A percentile compares a stretch with the other conserved stretches of the same genome.
These are phyloP conservation scores for Elephas maximus DNA, from an alignment of 2,113 vertebrate genomes.

Conservation along the genomic window DNA sequence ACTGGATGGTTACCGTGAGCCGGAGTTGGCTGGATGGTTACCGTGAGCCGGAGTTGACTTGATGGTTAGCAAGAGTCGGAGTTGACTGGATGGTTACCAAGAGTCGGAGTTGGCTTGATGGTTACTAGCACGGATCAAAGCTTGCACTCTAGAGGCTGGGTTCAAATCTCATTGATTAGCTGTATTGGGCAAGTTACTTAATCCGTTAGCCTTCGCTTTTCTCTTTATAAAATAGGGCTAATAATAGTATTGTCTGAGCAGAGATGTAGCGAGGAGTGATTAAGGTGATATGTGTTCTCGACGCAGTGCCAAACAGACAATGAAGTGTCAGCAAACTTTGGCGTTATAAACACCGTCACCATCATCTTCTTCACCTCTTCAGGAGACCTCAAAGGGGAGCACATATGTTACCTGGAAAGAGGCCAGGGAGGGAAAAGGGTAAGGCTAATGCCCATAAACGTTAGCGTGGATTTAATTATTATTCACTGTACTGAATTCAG, in stretches of 20 bases:
- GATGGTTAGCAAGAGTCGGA: too few relatives aligned
- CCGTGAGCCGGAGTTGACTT: too few relatives aligned
- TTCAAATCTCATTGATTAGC: neutral
- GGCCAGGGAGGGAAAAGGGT: neutral
- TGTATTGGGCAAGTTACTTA: neutral
- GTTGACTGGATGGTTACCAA: too few relatives aligned
- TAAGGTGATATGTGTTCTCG: neutral
- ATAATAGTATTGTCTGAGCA: neutral
- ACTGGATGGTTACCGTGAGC: too few relatives aligned
- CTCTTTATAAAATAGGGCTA: neutral
- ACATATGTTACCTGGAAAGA: neutral
- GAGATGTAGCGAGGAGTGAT: neutral
- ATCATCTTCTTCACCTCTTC: neutral
- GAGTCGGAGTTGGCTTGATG: too few relatives aligned
- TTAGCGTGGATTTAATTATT: neutral
- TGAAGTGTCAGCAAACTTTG: neutral
- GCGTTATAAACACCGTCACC: neutral
- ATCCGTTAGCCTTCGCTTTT: neutral
- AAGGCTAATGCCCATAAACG: neutral
- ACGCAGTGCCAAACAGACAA: neutral
- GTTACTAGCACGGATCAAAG: too few relatives aligned
- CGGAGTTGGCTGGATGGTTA: too few relatives aligned
- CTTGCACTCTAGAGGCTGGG: neutral
- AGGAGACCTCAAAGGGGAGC: neutral
- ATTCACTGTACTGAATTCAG: neutral